Conservation (phyloP, 2,113 vertebrate species). For the Nothobranchius furzeri region DNA sequence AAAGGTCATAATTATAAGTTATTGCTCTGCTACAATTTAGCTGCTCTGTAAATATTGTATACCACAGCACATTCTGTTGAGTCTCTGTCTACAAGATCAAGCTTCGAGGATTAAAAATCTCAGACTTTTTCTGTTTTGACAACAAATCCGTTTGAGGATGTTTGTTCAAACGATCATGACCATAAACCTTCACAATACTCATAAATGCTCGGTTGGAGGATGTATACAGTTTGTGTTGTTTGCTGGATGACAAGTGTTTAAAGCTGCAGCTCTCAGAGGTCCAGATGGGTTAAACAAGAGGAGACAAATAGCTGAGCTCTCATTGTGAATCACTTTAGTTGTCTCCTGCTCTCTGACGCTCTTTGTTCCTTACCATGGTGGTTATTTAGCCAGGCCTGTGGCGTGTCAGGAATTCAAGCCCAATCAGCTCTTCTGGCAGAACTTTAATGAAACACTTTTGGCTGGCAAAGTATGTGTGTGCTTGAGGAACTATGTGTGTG, state of each 20-base stretch:
- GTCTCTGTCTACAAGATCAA: conserved; percentile 18
- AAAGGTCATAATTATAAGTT: conserved; percentile 16
- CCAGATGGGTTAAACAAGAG: conserved; percentile 8
- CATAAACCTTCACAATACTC: neutral
- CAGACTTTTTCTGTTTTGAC: neutral
- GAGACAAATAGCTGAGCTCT: conserved; percentile 1
- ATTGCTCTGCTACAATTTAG: conserved; percentile 31
- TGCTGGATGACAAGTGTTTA: neutral
- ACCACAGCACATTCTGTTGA: neutral
- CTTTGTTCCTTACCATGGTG: conserved; percentile 21
- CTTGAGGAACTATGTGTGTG: conserved; percentile 11
- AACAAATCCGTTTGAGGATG: neutral
- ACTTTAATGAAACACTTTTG: conserved; percentile 63
- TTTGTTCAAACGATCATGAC: neutral
- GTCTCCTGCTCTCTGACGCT: conserved; percentile 10
- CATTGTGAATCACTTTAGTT: conserved; percentile 33
- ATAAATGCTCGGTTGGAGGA: too few relatives aligned
- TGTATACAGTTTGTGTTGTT: neutral
- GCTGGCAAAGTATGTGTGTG: conserved; percentile 26
- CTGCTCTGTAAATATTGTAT: neutral
- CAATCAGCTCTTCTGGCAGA: conserved; percentile 50
- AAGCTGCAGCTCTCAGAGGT: conserved; percentile 7
- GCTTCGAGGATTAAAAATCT: conserved; percentile 4
- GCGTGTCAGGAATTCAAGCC: conserved; percentile 47
- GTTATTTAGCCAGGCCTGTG: conserved; percentile 46